These are phyloP conservation scores for Agrochola lychnidis DNA, from an alignment of 2,888 invertebrate species.

Conservation along the genomic window DNA sequence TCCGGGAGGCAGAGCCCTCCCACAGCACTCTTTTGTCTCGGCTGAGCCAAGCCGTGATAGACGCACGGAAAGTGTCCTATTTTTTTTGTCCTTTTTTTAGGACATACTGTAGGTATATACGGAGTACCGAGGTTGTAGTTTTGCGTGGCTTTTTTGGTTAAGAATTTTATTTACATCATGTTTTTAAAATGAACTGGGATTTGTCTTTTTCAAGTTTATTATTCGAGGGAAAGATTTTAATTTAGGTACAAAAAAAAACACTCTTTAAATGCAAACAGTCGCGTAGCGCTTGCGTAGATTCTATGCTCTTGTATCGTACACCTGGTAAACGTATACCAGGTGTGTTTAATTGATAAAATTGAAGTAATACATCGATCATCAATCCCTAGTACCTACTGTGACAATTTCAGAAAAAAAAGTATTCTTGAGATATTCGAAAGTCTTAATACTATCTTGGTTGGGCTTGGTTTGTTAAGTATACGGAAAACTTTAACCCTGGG, in stretches of 20 bases:
- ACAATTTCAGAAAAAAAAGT: not conserved
- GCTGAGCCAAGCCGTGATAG: conserved; percentile 58
- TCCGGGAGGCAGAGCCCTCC: conserved; percentile 65
- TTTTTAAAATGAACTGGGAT: conserved; percentile 36
- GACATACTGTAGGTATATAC: conserved; percentile 33
- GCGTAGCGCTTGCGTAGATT: not conserved
- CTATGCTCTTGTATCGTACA: not conserved
- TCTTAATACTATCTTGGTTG: not conserved
- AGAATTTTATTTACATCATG: conserved; percentile 44
- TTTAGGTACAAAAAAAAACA: conserved; percentile 3
- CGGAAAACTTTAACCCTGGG: not conserved
- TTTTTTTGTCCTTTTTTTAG: conserved; percentile 57
- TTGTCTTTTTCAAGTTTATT: conserved; percentile 2
- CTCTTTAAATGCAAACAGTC: not conserved
- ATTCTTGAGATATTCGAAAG: not conserved
- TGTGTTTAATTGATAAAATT: not conserved
- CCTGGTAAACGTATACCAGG: not conserved
- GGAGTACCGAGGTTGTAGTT: conserved; percentile 33
- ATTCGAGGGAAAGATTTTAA: not conserved
- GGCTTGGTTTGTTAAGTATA: too few relatives aligned
- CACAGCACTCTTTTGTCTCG: conserved; percentile 68
- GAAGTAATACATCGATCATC: not conserved
- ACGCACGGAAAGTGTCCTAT: conserved; percentile 64
- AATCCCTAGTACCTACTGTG: not conserved
- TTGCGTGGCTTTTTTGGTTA: conserved; percentile 17